These are phyloP conservation scores for Malurus cyaneus DNA, from an alignment of 2,113 vertebrate genomes.

Conservation along the genomic window DNA sequence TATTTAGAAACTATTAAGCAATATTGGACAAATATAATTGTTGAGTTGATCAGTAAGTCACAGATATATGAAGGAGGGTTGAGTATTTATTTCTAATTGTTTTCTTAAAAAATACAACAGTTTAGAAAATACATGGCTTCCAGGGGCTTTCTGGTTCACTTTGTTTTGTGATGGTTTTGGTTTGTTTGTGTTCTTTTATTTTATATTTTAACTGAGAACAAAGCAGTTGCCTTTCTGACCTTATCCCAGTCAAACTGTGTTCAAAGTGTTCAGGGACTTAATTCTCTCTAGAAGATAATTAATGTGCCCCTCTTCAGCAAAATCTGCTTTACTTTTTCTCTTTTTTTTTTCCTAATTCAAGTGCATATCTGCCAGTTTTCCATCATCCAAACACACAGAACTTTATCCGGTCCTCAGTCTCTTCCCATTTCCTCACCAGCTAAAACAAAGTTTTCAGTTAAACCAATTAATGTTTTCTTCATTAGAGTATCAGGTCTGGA, in stretches of 20 bases:
- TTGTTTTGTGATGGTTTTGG: background rate
- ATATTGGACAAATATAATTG: background rate
- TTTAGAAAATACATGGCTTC: background rate
- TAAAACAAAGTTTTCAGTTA: background rate
- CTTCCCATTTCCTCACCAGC: background rate
- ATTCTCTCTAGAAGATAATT: slow-evolving; percentile 28
- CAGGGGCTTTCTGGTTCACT: background rate
- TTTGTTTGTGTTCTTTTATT: background rate
- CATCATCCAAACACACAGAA: background rate
- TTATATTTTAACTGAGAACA: slow-evolving; percentile 32
- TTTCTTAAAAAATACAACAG: background rate
- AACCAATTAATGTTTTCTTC: background rate
- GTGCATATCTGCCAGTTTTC: background rate
- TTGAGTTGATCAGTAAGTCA: background rate
- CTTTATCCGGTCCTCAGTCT: background rate
- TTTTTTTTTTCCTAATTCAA: background rate
- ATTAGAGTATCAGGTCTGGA: background rate
- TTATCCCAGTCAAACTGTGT: background rate
- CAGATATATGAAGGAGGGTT: background rate
- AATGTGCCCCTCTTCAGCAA: background rate
- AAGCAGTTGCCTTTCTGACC: slow-evolving; percentile 27
- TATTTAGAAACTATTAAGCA: background rate
- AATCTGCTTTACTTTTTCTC: background rate
- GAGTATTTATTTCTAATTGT: background rate
- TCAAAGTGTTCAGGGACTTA: slow-evolving; percentile 30